Base-by-base conservation (phyloP, 2,888 invertebrate genomes). In the Sepiola atlantica region DNA sequence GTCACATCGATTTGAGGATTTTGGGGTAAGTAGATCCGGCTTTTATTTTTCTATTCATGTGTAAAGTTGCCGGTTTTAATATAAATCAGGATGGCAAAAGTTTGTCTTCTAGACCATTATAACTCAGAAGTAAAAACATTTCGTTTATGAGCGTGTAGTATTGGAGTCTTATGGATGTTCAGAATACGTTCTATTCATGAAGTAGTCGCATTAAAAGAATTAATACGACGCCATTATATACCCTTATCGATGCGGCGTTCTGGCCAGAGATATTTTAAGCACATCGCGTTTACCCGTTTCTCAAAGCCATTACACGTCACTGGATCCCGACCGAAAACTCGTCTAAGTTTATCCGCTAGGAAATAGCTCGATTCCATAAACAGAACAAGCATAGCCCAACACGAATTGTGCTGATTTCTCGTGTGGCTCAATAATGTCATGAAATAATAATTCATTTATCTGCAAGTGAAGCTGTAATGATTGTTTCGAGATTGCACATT, bases 361-460 rank as follows among this genome's bases (percentile, higher is more conserved):
- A 77, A 77, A 77, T n/a, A 16, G 77, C 45, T 77, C n/a, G 77
- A 77, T 77, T 77, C n/a, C n/a, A 77, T 77, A 77, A 77, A n/a
- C 4, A 8, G 77, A 16, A n/a, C 77, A n/a, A 18, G 2, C 77
- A n/a, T n/a, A 77, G 77, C 14, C 77, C 14, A 77, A 32, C 45
- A 77, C n/a, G 16, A 16, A 16, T n/a, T 32, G 14, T 2, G 77
- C 12, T 77, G 77, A 32, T n/a, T 77, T 77, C n/a, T 77, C 16
- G 77, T n/a, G 14, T 77, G 77, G n/a, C 14, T 77, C 77, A 77
- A 32, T 77, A 77, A 77, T n/a, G 6, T 77, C 12, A 77, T n/a
- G 32, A 77, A 77, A 77, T 77, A n/a, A n/a, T 77, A 77, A 77
- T 77, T 77, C n/a, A 77, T 77, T 77, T 77, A n/a, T 77, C 77